Conservation (phyloP, 64 coral and sea anemone species). For the Montipora foliosa region DNA sequence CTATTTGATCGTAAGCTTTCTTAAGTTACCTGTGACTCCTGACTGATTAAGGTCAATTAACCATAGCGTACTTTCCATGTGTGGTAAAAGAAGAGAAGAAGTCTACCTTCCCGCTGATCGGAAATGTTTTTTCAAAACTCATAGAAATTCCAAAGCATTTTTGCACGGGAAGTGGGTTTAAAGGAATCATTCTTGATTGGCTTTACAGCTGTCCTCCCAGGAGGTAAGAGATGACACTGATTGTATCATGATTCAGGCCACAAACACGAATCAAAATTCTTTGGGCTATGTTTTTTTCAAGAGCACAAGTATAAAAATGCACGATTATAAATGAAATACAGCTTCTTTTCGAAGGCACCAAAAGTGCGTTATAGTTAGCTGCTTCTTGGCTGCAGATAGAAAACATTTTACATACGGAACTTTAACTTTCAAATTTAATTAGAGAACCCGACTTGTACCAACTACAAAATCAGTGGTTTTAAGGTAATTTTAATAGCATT, state of each 20-base stretch:
- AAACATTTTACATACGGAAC: neutral
- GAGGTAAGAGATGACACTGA: neutral
- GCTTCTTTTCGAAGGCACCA: too few species aligned
- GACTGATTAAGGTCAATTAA: neutral
- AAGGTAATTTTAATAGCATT: neutral
- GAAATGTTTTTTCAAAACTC: neutral
- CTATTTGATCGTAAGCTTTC: neutral
- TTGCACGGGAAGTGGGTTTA: conserved; percentile 1
- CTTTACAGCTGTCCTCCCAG: neutral
- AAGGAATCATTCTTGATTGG: neutral
- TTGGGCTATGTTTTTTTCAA: neutral
- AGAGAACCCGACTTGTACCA: neutral
- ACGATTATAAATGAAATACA: too few species aligned
- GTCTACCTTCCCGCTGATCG: neutral
- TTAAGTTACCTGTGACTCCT: too few species aligned
- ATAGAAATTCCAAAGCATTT: neutral
- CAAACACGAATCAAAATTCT: neutral
- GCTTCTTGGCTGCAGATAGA: too few species aligned
- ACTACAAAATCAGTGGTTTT: neutral
- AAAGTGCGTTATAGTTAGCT: too few species aligned
- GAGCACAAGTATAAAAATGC: neutral
- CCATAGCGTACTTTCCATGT: neutral
- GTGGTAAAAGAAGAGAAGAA: neutral
- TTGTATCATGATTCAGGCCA: neutral
- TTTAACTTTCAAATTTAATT: neutral